Evolutionary conservation across 2,113 vertebrate genomes (phyloP).

Genomic region (Merops nubicus): DNA sequence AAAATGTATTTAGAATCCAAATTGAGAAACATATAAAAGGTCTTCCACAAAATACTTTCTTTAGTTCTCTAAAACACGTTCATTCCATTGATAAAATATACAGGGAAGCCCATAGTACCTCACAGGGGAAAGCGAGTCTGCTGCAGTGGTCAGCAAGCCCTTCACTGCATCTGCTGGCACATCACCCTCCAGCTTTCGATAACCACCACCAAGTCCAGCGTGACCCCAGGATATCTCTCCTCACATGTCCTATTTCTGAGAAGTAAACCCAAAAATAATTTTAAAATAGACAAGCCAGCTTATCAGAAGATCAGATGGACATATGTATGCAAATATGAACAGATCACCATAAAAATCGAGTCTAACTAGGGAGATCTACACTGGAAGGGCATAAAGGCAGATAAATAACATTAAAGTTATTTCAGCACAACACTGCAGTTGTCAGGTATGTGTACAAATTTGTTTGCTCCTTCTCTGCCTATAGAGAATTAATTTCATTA

Average conservation of each 20-base stretch:
- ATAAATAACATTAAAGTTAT: not conserved
- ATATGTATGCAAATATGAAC: too few species aligned
- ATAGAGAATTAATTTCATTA: too few species aligned
- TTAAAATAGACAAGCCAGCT: too few species aligned
- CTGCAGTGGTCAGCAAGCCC: not conserved
- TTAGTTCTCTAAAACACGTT: not conserved
- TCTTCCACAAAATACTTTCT: not conserved
- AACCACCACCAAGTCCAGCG: too few species aligned
- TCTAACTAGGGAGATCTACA: too few species aligned
- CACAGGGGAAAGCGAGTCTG: not conserved
- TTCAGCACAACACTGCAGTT: rapidly evolving
- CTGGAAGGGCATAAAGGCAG: not conserved
- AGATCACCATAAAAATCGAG: too few species aligned
- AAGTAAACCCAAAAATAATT: too few species aligned
- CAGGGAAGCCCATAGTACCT: not conserved
- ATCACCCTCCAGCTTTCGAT: not conserved
- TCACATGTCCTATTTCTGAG: too few species aligned
- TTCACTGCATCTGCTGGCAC: not conserved
- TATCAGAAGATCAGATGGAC: too few species aligned
- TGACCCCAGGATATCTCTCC: rapidly evolving
- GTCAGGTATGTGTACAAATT: not conserved
- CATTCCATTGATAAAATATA: not conserved
- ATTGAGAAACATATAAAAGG: not conserved
- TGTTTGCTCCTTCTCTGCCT: not conserved
- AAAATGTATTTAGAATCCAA: not conserved